A percentile compares a stretch with the other conserved stretches of the same genome.
Evolutionary conservation across 2,888 invertebrate genomes (phyloP).

Genomic region (Cataglyphis albicans): DNA sequence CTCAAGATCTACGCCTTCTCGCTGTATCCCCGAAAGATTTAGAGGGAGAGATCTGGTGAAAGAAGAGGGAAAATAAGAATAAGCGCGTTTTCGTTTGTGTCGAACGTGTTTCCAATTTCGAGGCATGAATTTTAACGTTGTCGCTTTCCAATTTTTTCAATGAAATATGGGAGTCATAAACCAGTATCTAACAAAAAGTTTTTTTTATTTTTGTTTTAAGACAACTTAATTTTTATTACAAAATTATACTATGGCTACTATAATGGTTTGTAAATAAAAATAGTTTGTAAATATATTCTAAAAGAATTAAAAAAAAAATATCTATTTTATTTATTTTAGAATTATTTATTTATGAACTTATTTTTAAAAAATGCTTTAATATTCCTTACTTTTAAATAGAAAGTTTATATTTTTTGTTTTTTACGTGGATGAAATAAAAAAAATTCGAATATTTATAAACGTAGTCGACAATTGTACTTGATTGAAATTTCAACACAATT

Average conservation of each 20-base stretch:
- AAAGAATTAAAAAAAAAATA: not conserved
- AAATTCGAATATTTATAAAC: not conserved
- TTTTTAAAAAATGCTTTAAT: not conserved
- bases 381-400: not conserved
- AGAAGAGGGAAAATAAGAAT: not conserved
- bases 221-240: not conserved
- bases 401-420: not conserved
- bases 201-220: not conserved
- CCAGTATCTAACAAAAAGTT: not conserved
- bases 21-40: not conserved
- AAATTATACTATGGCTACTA: not conserved
- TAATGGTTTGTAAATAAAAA: not conserved
- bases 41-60: not conserved
- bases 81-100: not conserved
- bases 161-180: conserved; percentile 3
- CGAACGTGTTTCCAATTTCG: conserved; percentile 7
- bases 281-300: not conserved
- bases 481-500: not conserved
- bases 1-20: not conserved
- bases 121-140: conserved; percentile 21
- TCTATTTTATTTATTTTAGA: not conserved
- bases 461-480: not conserved
- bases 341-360: not conserved
- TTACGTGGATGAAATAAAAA: not conserved
- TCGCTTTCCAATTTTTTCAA: not conserved